Evolutionary conservation across 2,113 vertebrate species (phyloP), one percentile per base, ranked within the genome.

Genomic region (Oryzias javanicus): DNA sequence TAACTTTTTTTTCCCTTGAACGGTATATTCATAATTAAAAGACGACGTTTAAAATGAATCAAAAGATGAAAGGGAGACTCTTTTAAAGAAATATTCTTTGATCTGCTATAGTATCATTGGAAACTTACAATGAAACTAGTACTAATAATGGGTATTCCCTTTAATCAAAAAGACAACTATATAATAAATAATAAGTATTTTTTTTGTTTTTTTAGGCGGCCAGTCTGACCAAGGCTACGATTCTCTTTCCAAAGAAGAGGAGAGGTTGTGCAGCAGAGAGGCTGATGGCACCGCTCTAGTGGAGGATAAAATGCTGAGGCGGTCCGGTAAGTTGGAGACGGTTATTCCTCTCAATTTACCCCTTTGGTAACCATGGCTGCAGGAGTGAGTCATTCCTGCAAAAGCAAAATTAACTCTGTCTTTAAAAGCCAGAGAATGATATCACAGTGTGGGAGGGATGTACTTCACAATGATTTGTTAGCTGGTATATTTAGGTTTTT

Each of bases 141-240:
- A 5, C 25, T 1, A 27, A 27, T 27, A 27, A 27, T 27, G 5
- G 25, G 4, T 27, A 5, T 27, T 27, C 25, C 6, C 25, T 27
- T 27, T 27, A 1, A 5, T 6, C 4, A 27, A 27, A 27, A 27
- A 27, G 25, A 27, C 4, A 27, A 27, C 25, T 27, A 27, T 27
- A 27, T 5, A 27, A 27, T 27, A 35, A 35, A 35, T 25, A 55
- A 60, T 62, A 67, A 18, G 49, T 55, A 67, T 12, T 49, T 44
- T 14, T 74, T 18, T 60, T 14, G n/a, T n/a, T n/a, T 63, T 82
- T 82, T 49, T 35, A 99, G 96, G 94, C 70, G 95, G 93, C 29
- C 94, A 93, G 75, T 92, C 96, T 76, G 95, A 98, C 85, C 88
- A 94, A 70, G 94, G 94, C 60, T 96, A 91, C 62, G 95, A 93